Base-by-base conservation (phyloP, 2,888 invertebrate species). In the Thelaira solivaga region DNA sequence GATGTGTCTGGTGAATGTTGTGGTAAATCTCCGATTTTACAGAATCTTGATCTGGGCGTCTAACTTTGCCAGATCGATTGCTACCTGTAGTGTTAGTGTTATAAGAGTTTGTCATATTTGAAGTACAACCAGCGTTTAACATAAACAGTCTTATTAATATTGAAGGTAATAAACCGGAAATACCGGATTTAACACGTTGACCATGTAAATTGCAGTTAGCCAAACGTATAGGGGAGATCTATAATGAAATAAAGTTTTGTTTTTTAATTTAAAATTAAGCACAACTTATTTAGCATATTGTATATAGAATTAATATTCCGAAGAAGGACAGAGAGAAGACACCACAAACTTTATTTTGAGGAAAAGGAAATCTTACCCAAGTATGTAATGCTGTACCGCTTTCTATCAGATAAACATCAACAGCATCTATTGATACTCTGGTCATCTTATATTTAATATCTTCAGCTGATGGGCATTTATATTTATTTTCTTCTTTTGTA, bases 121-220 rank as follows among this genome's bases (percentile, higher is more conserved):
- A 84, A 59, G 82, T 82, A 51, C 90, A 89, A 62, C 90, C 89
- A 20, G 90, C 90, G 39, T 92, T 91, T 51, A 92, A 90, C 81
- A 94, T 92, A 86, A 92, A 93, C 84, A 94, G 93, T 26, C 92
- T 90, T 59, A 94, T 83, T 73, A 92, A 89, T 78, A 96, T 92
- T 80, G 93, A 93, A 1, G 96, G 95, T 76, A 98, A 89, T 51
- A 98, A 91, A 5, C 94, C 95, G 2, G 97, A 97, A 26, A 97
- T 91, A 1, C 98, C 98, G 2, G 95, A 94, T 82, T 95, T 95
- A 31, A 96, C 96, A 84, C 96, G 95, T 81, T 95, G 93, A 0
- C 97, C 97, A 85, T 98, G 98, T n/a, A 98, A 91, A 90, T 98
- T 98, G 86, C 98, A 98, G 53, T 94, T 95, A 20, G 97, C 94